Evolutionary conservation across 1,140 invertebrate genomes (phyloP).

Genomic region (Eumeta japonica): DNA sequence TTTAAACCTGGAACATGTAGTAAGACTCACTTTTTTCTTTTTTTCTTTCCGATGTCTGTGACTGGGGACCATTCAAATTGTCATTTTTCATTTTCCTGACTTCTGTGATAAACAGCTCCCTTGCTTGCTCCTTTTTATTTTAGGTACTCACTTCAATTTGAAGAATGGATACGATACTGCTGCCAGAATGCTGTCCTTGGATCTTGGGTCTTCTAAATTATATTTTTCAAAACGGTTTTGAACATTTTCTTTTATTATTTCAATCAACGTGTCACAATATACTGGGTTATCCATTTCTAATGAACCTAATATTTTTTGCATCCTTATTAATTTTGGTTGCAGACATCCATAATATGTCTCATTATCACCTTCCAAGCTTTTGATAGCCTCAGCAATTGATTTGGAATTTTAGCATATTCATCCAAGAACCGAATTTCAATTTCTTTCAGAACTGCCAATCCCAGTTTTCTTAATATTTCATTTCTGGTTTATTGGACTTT

Average conservation of each 20-base stretch:
- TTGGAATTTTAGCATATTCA: conserved; percentile 7
- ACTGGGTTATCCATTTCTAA: conserved; percentile 8
- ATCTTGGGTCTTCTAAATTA: conserved; percentile 8
- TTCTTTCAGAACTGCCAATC: too few species aligned
- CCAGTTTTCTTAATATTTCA: too few species aligned
- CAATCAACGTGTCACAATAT: conserved; percentile 8
- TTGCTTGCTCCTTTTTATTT: conserved; percentile 10
- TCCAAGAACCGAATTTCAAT: conserved; percentile 7
- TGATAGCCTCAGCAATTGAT: conserved; percentile 7
- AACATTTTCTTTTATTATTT: conserved; percentile 8
- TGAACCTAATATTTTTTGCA: conserved; percentile 7
- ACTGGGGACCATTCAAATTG: not conserved
- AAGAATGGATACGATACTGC: too few species aligned
- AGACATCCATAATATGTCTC: conserved; percentile 11
- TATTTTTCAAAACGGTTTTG: conserved; percentile 7
- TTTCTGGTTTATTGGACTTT: too few species aligned
- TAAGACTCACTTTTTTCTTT: too few species aligned
- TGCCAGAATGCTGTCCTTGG: conserved; percentile 14
- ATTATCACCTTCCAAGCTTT: conserved; percentile 10
- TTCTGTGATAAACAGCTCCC: conserved; percentile 12
- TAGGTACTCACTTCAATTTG: too few species aligned
- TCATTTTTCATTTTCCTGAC: conserved; percentile 5
- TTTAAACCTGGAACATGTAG: conserved; percentile 16
- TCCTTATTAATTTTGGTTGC: conserved; percentile 9
- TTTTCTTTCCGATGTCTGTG: conserved; percentile 12